Conservation (phyloP, 2,113 vertebrate species). For the Lasiurus borealis region DNA sequence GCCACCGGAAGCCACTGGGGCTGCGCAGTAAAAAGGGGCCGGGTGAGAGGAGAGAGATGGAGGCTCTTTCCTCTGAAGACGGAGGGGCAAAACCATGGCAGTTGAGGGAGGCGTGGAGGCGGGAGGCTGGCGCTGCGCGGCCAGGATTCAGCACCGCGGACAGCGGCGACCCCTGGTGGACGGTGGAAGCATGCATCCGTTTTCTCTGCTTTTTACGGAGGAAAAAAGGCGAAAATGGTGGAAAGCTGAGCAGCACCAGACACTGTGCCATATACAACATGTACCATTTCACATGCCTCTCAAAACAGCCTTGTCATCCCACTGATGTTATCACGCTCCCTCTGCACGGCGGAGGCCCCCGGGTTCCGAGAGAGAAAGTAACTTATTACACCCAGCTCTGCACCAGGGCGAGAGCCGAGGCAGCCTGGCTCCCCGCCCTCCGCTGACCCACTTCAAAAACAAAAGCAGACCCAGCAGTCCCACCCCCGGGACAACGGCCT, state of each 20-base stretch:
- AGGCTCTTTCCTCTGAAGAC: not conserved
- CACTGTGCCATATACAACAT: not conserved
- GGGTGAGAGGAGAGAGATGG: no score
- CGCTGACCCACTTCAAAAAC: not conserved
- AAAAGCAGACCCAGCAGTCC: not conserved
- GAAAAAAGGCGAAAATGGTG: fast-evolving
- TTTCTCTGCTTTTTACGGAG: not conserved
- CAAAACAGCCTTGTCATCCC: no score
- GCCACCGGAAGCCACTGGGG: no score
- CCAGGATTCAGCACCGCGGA: not conserved
- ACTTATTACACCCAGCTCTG: no score
- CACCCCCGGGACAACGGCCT: no score
- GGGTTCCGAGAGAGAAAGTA: not conserved
- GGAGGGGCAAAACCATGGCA: fast-evolving
- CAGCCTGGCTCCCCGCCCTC: not conserved
- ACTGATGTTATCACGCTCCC: not conserved
- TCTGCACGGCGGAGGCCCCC: not conserved
- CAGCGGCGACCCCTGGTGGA: slow-evolving; percentile 64
- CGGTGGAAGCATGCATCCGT: fast-evolving
- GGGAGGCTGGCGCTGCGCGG: fast-evolving
- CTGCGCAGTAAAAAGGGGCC: fast-evolving
- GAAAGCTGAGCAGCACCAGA: not conserved
- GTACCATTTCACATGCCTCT: not conserved
- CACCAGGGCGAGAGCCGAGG: not conserved
- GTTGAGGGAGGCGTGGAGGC: fast-evolving